These are phyloP conservation scores for Callopanchax toddi DNA, from an alignment of 2,113 vertebrate genomes.

Conservation along the genomic window DNA sequence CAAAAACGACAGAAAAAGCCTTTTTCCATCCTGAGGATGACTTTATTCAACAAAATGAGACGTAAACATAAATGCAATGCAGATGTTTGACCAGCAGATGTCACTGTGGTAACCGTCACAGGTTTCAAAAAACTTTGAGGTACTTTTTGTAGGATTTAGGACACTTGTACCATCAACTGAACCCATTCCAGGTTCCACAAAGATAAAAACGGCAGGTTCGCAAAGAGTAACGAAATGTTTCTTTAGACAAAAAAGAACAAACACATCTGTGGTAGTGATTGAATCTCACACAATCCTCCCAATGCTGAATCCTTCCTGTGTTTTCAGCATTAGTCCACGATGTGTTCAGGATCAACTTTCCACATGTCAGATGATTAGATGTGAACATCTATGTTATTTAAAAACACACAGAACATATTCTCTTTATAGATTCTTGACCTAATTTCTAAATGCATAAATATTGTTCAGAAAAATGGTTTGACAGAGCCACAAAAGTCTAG, in stretches of 20 bases:
- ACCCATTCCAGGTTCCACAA: neutral
- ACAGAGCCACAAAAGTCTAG: neutral
- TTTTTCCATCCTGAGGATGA: neutral
- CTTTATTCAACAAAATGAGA: constrained; percentile 44
- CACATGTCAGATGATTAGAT: neutral
- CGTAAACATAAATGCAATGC: constrained; percentile 11
- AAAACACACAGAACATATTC: no score
- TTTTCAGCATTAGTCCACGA: neutral
- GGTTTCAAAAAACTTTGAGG: constrained; percentile 13
- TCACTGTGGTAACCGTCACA: neutral
- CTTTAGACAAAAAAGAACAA: no score
- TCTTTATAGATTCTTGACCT: neutral
- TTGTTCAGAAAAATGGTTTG: neutral
- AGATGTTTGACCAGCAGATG: constrained; percentile 30
- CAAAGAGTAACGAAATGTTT: neutral
- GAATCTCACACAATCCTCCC: neutral
- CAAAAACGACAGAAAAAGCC: no score
- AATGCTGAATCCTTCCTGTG: neutral
- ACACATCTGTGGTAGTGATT: neutral
- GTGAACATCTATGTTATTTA: no score
- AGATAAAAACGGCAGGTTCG: neutral
- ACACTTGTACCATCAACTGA: constrained; percentile 53
- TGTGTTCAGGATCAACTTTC: neutral
- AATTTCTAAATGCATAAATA: neutral
- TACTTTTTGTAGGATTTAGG: constrained; percentile 28